Base-by-base conservation (phyloP, 2,113 vertebrate genomes). In the Lucifuga dentata region DNA sequence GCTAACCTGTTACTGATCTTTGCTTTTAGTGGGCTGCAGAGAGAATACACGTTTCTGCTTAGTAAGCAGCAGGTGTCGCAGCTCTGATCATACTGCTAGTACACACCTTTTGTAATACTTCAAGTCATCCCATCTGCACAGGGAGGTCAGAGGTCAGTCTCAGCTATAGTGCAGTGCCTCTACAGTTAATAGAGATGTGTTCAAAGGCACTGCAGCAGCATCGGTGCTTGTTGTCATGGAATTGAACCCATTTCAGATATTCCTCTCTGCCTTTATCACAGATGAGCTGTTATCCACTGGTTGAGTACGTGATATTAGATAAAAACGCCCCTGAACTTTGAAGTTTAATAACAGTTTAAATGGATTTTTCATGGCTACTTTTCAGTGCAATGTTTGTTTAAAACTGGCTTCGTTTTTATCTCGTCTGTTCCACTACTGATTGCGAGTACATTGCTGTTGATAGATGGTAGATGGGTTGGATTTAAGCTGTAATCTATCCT, bases 361-460 rank as follows among this genome's bases (percentile, higher is more conserved):
- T 5, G 19, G 23, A 29, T 58, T 45, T 48, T n/a, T 41, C 32
- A 43, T 11, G 57, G 8, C 33, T 21, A 16, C 17, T 24, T 33
- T 49, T 41, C 16, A 19, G 20, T 46, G 20, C 20, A 23, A 11
- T 3, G 17, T 21, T 12, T 46, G 16, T 46, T 21, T 36, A n/a
- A 15, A 2, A n/a, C 11, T 44, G 41, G 41, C 10, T 17, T 40
- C 26, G 15, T 53, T 64, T 56, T 45, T 4, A 56, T 78, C 67
- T 39, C 58, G 68, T 69, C 53, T 80, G 6, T 69, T 80, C 66
- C 80, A 80, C 78, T 67, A 63, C 76, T 71, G 67, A 72, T 62
- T 44, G 41, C 17, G 17, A 17, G 62, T 56, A 17, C 52, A 39
- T 40, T 40, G 76, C 58, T 72, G 21, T 64, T 50, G 23, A 59